phyloP scores from a whole-genome alignment of 2,797 vertebrate species.

The Megalops cyprinoides region DNA sequence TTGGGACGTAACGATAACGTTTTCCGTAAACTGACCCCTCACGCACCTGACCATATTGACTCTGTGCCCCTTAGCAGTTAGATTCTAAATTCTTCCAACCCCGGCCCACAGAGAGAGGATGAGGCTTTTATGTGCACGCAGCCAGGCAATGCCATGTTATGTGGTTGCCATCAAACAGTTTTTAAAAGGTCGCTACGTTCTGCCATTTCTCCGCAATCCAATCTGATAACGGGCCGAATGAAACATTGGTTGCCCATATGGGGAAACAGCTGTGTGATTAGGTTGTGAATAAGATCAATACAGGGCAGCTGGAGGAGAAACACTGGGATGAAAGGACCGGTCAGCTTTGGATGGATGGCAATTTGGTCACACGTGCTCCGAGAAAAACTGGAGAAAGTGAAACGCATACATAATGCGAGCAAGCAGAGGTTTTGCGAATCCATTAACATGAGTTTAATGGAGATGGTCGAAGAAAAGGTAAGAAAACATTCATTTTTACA shows the following conservation, averaged over 20 bases:
- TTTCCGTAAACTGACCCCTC: neutral
- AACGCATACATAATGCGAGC: no score
- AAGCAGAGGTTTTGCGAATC: no score
- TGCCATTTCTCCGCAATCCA: slow-evolving; percentile 65
- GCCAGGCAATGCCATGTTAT: neutral
- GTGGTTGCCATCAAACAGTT: slow-evolving; percentile 62
- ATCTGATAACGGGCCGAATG: slow-evolving; percentile 68
- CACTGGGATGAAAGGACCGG: slow-evolving; percentile 65
- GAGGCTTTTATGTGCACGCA: neutral
- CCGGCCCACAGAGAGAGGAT: neutral
- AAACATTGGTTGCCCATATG: slow-evolving; percentile 67
- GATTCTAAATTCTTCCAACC: neutral
- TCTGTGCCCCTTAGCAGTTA: neutral
- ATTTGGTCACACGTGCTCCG: slow-evolving; percentile 23
- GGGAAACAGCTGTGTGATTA: slow-evolving; percentile 54
- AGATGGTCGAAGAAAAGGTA: slow-evolving; percentile 17
- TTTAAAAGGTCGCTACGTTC: slow-evolving; percentile 67
- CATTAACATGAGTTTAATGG: no score
- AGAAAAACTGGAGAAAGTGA: neutral
- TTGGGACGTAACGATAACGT: neutral
- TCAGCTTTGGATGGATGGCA: slow-evolving; percentile 58
- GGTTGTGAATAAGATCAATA: slow-evolving; percentile 60
- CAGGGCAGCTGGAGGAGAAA: slow-evolving; percentile 46
- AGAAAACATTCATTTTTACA: slow-evolving; percentile 37
- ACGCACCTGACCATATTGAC: slow-evolving; percentile 7